Conservation (phyloP, 2,797 vertebrate species). For the Eulemur rubriventer region DNA sequence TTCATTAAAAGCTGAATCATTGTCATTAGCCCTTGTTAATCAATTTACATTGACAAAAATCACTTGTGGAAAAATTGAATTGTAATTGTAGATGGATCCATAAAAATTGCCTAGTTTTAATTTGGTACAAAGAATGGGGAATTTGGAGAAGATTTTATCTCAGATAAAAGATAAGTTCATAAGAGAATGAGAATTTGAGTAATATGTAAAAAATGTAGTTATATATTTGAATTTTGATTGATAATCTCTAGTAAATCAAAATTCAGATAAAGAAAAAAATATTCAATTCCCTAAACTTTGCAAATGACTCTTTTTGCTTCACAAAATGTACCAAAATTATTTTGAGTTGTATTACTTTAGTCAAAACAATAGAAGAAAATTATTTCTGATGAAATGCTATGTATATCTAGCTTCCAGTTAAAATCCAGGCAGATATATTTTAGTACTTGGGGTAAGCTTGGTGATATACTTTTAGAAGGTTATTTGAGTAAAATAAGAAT, state of each 20-base stretch:
- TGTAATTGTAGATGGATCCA: neutral
- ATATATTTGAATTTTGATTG: neutral
- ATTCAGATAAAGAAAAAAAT: neutral
- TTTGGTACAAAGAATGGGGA: neutral
- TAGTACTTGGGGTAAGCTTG: neutral
- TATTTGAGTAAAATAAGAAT: neutral
- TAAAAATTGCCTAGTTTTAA: neutral
- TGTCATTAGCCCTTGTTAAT: neutral
- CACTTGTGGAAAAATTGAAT: neutral
- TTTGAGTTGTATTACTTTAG: neutral
- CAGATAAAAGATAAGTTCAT: neutral
- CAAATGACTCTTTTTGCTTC: neutral
- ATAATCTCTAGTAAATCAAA: neutral
- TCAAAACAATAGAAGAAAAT: neutral
- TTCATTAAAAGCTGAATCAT: neutral
- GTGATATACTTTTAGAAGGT: neutral
- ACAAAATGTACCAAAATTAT: neutral
- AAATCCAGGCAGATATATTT: neutral
- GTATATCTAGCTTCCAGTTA: neutral
- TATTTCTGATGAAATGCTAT: neutral
- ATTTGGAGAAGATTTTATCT: neutral
- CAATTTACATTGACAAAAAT: neutral
- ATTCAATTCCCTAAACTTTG: neutral
- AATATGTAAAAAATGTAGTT: neutral
- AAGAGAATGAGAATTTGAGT: neutral